Evolutionary conservation across 2,888 invertebrate genomes (phyloP), one percentile per base, ranked within the genome.

Genomic region (Scaptomyza caliginosa): DNA sequence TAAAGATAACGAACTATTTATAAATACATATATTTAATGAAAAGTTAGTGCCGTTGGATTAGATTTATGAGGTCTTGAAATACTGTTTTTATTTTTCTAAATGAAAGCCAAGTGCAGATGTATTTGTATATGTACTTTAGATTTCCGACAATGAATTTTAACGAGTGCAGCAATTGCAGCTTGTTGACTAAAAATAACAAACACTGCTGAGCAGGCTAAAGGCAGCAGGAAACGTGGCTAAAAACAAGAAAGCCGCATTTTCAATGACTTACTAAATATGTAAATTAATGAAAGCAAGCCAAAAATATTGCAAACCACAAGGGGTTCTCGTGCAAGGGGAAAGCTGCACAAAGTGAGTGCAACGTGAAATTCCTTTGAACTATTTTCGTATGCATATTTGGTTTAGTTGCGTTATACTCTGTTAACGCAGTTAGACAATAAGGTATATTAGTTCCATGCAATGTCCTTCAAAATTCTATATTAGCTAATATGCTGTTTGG

Each of bases 221-320:
- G 28, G 19, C 50, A 28, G 24, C 60, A 52, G 43, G 51, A 67
- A 67, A 45, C 34, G 26, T 26, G 6, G 24, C 17, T 4, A 2
- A 40, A 42, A 34, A 43, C 19, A 49, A 58, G 59, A 63, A 71
- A 58, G 54, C 60, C 65, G 71, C 74, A 65, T 66, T 67, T 67
- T 69, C 79, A 67, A 80, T 65, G 68, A 68, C 68, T 81, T 67
- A 51, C 81, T 67, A 76, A 83, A 83, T 88, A 83, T 88, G 88
- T 58, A 83, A 83, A 83, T 88, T 67, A 83, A 88, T 74, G 80
- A 76, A 82, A 54, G 42, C 58, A 63, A 76, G 64, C 64, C 68
- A 49, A 67, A 73, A 76, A 59, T 60, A 59, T 52, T 62, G 58
- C 67, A 54, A 26, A 7, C 10, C 7, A 17, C 2, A 16, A 30